Conservation (phyloP, 2,113 vertebrate species). For the Epinephelus fuscoguttatus region DNA sequence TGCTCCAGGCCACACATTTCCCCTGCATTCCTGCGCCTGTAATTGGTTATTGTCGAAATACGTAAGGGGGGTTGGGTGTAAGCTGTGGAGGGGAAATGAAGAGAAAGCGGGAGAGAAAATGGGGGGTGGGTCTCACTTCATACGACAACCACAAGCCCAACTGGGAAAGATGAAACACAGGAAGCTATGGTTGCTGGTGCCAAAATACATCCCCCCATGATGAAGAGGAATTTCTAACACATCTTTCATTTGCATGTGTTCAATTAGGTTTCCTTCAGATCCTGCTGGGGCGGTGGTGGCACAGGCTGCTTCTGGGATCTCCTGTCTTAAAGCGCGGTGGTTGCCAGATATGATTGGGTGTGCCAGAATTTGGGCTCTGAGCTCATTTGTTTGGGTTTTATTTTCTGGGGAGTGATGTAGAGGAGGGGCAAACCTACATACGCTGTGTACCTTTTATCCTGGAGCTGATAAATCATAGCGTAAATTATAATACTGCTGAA, state of each 20-base stretch:
- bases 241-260: constrained; percentile 74
- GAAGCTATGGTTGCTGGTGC: constrained; percentile 47
- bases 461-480: not conserved
- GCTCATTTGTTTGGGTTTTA: constrained; percentile 24
- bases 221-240: constrained; percentile 70
- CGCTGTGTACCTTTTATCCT: not conserved
- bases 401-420: constrained; percentile 1
- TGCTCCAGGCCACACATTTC: constrained; percentile 64
- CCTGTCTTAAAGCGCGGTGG: constrained; percentile 19
- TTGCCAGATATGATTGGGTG: constrained; percentile 26
- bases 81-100: constrained; percentile 38
- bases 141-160: constrained; percentile 43
- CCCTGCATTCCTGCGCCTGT: constrained; percentile 62
- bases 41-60: constrained; percentile 69
- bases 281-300: constrained; percentile 37
- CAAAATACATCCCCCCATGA: constrained; percentile 62
- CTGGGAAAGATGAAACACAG: constrained; percentile 59
- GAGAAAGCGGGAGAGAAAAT: constrained; percentile 15
- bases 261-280: constrained; percentile 64
- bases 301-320: constrained; percentile 26
- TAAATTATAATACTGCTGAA: not conserved
- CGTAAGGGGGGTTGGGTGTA: constrained; percentile 41
- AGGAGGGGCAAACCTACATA: too few relatives aligned
- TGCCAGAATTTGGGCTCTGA: constrained; percentile 8
- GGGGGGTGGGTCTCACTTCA: constrained; percentile 50